Conservation (phyloP, 2,888 invertebrate genomes). For the Platypus cylindrus region DNA sequence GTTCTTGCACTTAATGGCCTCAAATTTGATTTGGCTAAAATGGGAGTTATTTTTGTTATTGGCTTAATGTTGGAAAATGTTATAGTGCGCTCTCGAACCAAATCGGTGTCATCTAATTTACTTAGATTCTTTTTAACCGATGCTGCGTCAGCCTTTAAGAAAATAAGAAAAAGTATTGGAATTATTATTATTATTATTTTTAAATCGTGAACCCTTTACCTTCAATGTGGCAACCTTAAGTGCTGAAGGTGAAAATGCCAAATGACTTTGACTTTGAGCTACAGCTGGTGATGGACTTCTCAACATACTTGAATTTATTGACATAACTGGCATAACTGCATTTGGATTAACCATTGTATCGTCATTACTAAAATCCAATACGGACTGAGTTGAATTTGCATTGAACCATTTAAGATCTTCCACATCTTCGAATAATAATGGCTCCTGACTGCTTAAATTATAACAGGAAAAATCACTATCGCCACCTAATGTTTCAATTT, state of each 20-base stretch:
- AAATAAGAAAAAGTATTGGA: slow-evolving; percentile 1
- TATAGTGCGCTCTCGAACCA: slow-evolving; percentile 6
- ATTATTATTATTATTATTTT: background rate
- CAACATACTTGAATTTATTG: slow-evolving; percentile 29
- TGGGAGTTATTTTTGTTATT: slow-evolving; percentile 30
- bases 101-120: slow-evolving; percentile 37
- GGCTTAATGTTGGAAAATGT: slow-evolving; percentile 25
- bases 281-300: slow-evolving; percentile 45
- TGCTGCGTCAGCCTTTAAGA: slow-evolving; percentile 26
- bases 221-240: slow-evolving; percentile 50
- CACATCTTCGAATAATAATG: slow-evolving; percentile 55
- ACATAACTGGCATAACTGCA: slow-evolving; percentile 72
- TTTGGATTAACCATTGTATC: slow-evolving; percentile 79
- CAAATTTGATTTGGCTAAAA: slow-evolving; percentile 29
- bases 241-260: slow-evolving; percentile 58
- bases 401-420: slow-evolving; percentile 45
- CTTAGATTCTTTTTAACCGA: slow-evolving; percentile 54
- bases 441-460: slow-evolving; percentile 50
- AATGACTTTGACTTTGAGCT: slow-evolving; percentile 56
- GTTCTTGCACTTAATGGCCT: slow-evolving; percentile 25
- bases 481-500: slow-evolving; percentile 68
- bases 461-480: slow-evolving; percentile 50
- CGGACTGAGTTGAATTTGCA: slow-evolving; percentile 42
- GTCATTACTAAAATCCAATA: slow-evolving; percentile 53
- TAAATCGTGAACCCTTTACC: slow-evolving; percentile 24